Evolutionary conservation across 1,140 invertebrate species (phyloP).

Genomic region (Sycophaga agraensis): DNA sequence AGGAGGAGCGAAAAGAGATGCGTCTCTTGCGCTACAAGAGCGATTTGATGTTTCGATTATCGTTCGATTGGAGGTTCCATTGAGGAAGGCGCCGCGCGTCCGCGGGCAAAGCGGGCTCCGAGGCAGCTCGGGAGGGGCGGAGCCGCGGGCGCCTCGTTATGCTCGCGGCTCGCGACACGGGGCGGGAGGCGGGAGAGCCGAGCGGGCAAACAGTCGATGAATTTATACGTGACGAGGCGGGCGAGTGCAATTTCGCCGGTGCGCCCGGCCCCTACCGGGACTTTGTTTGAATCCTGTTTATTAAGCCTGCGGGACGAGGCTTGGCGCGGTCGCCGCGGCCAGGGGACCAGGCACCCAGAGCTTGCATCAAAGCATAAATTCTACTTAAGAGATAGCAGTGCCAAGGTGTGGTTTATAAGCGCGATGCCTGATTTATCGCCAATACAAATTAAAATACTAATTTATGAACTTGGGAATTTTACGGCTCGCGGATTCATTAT

Average conservation of each 20-base stretch:
- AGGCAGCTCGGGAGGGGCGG: neutral
- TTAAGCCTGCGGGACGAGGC: conserved; percentile 1
- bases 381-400: conserved; percentile 12
- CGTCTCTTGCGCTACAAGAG: conserved; percentile 24
- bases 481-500: conserved; percentile 17
- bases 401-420: conserved; percentile 26
- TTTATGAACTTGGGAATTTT: conserved; percentile 27
- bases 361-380: conserved; percentile 21
- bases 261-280: conserved; percentile 14
- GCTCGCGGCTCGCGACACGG: conserved; percentile 14
- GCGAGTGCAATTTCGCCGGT: neutral
- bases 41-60: conserved; percentile 32
- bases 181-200: conserved; percentile 6
- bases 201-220: conserved; percentile 8
- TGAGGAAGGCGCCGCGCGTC: conserved; percentile 27
- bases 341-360: too few species aligned
- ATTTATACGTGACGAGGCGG: conserved; percentile 11
- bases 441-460: conserved; percentile 30
- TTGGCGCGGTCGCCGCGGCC: too few species aligned
- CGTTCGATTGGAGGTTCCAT: too few species aligned
- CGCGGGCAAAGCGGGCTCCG: neutral
- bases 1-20: conserved; percentile 11
- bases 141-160: conserved; percentile 8
- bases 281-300: conserved; percentile 24
- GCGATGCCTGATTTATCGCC: conserved; percentile 26